These are phyloP conservation scores for Pteronotus mesoamericanus DNA, from an alignment of 2,797 vertebrate species.

Conservation along the genomic window DNA sequence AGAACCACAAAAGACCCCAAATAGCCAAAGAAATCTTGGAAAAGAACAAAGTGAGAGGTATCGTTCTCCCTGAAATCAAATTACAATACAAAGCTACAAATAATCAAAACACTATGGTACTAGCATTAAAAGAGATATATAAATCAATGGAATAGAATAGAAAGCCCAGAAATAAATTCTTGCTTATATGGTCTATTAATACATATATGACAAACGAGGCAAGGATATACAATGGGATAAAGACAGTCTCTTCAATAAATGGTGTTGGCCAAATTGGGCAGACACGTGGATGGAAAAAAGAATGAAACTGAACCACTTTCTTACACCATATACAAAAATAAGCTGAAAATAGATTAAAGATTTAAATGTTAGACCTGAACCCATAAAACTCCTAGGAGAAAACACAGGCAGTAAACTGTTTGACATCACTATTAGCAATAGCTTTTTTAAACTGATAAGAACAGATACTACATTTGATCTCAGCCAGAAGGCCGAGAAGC, in stretches of 20 bases:
- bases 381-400: not conserved
- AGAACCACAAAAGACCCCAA: not conserved
- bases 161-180: not conserved
- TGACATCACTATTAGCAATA: not conserved
- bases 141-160: not conserved
- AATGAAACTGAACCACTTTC: not conserved
- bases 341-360: not conserved
- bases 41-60: not conserved
- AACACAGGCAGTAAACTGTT: not conserved
- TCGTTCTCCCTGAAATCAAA: not conserved
- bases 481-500: too few relatives aligned
- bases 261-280: not conserved
- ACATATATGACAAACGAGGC: not conserved
- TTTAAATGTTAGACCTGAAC: not conserved
- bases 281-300: not conserved
- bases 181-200: not conserved
- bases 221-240: not conserved
- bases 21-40: not conserved
- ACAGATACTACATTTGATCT: too few relatives aligned
- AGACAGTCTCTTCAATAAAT: not conserved
- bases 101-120: not conserved
- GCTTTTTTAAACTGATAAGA: too few relatives aligned
- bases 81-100: not conserved
- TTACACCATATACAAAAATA: not conserved
- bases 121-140: not conserved